Percentiles rank a stretch among this genome's conserved stretches.
Evolutionary conservation across 2,113 vertebrate species (phyloP).

Genomic region (Ictalurus punctatus): DNA sequence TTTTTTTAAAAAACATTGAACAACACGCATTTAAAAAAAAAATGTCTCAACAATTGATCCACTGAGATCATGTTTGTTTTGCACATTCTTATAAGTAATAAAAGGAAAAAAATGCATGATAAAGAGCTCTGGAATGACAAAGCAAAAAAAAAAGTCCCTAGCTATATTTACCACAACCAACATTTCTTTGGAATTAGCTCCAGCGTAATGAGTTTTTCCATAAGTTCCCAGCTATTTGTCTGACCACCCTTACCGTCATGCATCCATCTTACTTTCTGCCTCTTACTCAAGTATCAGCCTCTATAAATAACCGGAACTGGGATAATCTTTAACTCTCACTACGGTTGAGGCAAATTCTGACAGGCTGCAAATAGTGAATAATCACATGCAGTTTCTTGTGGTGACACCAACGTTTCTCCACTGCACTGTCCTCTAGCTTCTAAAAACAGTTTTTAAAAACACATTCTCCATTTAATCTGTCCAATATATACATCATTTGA

Average conservation of each 20-base stretch:
- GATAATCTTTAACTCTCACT: constrained; percentile 53
- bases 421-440: background rate
- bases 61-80: constrained; percentile 7
- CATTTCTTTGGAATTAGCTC: background rate
- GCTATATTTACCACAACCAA: background rate
- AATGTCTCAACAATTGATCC: background rate
- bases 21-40: background rate
- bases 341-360: constrained; percentile 42
- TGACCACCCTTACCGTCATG: constrained; percentile 21
- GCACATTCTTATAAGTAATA: background rate
- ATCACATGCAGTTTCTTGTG: background rate
- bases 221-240: background rate
- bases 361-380: constrained; percentile 25
- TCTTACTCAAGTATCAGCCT: constrained; percentile 35
- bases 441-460: too few relatives aligned
- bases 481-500: background rate
- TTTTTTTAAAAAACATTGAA: background rate
- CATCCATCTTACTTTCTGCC: constrained; percentile 7
- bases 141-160: background rate
- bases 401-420: background rate
- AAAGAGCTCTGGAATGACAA: background rate
- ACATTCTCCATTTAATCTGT: background rate
- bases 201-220: background rate
- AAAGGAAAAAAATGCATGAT: background rate
- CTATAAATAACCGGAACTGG: constrained; percentile 44